Evolutionary conservation across 2,797 vertebrate genomes (phyloP), one percentile per base, ranked within the genome.

Genomic region (Pristis pectinata): DNA sequence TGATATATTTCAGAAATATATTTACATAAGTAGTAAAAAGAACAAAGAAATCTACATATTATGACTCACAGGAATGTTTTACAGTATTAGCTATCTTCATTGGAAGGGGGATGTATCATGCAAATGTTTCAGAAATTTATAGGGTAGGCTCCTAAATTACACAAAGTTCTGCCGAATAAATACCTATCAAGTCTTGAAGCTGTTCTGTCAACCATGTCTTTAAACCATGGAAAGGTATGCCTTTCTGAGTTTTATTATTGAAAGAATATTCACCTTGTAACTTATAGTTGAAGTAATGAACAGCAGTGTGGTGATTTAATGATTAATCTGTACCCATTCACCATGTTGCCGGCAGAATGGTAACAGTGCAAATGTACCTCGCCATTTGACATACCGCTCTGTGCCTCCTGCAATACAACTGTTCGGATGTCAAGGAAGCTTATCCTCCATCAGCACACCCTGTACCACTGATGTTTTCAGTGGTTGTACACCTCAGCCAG

Each of bases 21-120:
- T 82, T 82, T 82, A 27, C 80, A 82, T 82, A 82, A 82, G 79
- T 82, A 82, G 24, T 22, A 49, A 82, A 82, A 49, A 24, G 80
- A 82, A 82, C 17, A 49, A 82, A 49, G 19, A 82, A 49, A 24
- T 82, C 8, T 82, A 44, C 41, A 22, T 22, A 49, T 22, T 15
- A 8, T 49, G 80, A 19, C 44, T 27, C 44, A 8, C 80, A 44
- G 17, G 22, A 49, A 49, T 44, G 17, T 24, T 82, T 49, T 82
- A 82, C 8, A 82, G 44, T 80, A 82, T 82, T 80, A 49, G 8
- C 19, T 80, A 82, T 8, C 80, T 44, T 82, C 41, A 24, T 49
- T 44, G 24, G 80, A 37, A 44, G 44, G 24, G 41, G 80, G 41
- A 49, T 27, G 41, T 44, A 27, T 82, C 80, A 49, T 24, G 41